Conservation (phyloP, 2,797 vertebrate species). For the Cuniculus paca region DNA sequence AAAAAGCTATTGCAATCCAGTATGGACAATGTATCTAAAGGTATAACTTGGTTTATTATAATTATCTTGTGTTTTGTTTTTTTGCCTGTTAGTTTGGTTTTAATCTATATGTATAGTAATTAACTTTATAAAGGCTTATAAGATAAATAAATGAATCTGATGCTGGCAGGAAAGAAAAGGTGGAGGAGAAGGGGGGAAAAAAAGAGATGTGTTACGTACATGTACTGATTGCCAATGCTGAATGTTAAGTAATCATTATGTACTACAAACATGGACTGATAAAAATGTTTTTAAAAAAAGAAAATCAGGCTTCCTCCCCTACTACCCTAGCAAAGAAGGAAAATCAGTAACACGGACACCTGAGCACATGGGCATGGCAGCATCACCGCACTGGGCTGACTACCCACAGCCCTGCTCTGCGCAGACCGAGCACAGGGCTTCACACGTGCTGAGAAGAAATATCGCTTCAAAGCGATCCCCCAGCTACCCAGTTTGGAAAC, state of each 20-base stretch:
- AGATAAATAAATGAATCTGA: not conserved
- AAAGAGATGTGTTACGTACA: not conserved
- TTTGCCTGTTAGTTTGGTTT: not conserved
- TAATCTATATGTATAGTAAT: not conserved
- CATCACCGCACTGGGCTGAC: not conserved
- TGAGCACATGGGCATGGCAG: not conserved
- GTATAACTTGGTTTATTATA: not conserved
- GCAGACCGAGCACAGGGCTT: not conserved
- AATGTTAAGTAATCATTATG: not conserved
- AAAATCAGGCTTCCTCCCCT: not conserved
- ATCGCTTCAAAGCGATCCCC: not conserved
- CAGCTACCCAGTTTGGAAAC: not conserved
- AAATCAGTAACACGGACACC: not conserved
- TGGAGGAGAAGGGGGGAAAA: too few relatives aligned
- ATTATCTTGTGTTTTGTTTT: not conserved
- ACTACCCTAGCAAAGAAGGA: slow-evolving; percentile 7
- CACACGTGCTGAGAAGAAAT: not conserved
- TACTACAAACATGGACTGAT: not conserved
- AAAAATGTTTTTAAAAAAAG: not conserved
- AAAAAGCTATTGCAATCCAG: not conserved
- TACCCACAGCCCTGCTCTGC: not conserved
- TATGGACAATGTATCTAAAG: not conserved
- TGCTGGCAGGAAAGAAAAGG: not conserved
- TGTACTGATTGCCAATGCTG: not conserved
- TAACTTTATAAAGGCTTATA: not conserved